These are phyloP conservation scores for Mesocricetus auratus DNA, from an alignment of 2,113 vertebrate genomes.

Conservation along the genomic window DNA sequence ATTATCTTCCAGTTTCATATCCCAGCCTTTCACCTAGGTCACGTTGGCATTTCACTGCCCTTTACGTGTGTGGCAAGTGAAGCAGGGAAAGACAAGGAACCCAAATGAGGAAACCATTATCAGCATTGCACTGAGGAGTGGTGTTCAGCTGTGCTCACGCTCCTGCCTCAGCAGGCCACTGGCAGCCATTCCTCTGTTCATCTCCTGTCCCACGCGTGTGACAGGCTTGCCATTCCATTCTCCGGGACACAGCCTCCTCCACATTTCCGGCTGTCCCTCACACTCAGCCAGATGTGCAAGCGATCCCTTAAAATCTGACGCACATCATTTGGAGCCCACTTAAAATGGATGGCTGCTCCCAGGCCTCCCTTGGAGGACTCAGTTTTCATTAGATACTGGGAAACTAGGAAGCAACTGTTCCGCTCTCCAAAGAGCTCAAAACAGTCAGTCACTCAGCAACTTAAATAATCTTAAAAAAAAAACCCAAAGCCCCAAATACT, in stretches of 20 bases:
- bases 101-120: background rate
- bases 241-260: background rate
- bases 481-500: background rate
- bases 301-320: background rate
- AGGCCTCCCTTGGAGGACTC: background rate
- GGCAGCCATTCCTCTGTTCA: background rate
- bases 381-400: background rate
- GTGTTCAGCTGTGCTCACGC: background rate
- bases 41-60: constrained; percentile 71
- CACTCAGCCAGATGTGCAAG: background rate
- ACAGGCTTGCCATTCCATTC: background rate
- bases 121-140: background rate
- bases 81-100: constrained; percentile 55
- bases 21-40: constrained; percentile 20
- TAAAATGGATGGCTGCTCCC: background rate
- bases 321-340: background rate
- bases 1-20: constrained; percentile 57
- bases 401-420: background rate
- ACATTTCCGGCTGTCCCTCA: background rate
- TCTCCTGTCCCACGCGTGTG: background rate
- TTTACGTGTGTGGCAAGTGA: constrained; percentile 68
- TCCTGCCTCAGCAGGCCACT: background rate
- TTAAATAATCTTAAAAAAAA: background rate
- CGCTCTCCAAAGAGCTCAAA: constrained; percentile 33
- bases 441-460: background rate